phyloP scores from a whole-genome alignment of 2,113 vertebrate species.

The Cyrtonyx montezumae region DNA sequence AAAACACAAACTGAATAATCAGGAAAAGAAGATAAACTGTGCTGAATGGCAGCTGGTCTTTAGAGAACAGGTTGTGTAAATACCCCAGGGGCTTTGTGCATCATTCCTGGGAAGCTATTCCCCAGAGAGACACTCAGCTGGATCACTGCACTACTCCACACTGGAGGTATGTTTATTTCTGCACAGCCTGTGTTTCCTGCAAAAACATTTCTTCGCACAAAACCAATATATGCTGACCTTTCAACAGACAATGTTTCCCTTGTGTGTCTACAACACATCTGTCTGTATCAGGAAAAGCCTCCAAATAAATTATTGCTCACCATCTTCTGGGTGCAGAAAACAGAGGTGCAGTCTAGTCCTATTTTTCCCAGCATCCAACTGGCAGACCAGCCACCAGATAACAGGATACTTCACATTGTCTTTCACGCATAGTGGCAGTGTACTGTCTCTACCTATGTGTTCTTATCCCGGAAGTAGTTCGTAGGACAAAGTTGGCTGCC shows the following conservation, averaged over 20 bases:
- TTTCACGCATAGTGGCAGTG: not conserved
- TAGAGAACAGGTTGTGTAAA: slow-evolving; percentile 56
- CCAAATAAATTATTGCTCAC: not conserved
- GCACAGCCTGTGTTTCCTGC: slow-evolving; percentile 49
- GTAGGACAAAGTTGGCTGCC: not conserved
- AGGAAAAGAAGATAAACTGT: slow-evolving; percentile 68
- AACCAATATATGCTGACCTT: slow-evolving; percentile 60
- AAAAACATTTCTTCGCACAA: slow-evolving; percentile 57
- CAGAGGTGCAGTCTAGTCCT: not conserved
- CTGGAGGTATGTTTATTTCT: slow-evolving; percentile 69
- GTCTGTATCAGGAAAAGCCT: slow-evolving; percentile 13
- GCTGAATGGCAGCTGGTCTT: slow-evolving; percentile 60
- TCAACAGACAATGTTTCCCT: slow-evolving; percentile 32
- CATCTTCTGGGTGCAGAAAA: not conserved
- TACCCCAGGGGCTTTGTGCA: slow-evolving; percentile 54
- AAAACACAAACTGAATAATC: slow-evolving; percentile 56
- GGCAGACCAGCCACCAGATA: not conserved
- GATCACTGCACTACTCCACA: not conserved
- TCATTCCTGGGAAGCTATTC: slow-evolving; percentile 51
- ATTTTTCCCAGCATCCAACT: not conserved
- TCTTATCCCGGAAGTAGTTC: not conserved
- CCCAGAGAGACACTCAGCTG: slow-evolving; percentile 27
- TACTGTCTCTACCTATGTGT: not conserved
- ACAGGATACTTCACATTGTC: not conserved
- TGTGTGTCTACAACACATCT: slow-evolving; percentile 34